phyloP scores from a whole-genome alignment of 2,888 invertebrate species.

The Rutpela maculata region DNA sequence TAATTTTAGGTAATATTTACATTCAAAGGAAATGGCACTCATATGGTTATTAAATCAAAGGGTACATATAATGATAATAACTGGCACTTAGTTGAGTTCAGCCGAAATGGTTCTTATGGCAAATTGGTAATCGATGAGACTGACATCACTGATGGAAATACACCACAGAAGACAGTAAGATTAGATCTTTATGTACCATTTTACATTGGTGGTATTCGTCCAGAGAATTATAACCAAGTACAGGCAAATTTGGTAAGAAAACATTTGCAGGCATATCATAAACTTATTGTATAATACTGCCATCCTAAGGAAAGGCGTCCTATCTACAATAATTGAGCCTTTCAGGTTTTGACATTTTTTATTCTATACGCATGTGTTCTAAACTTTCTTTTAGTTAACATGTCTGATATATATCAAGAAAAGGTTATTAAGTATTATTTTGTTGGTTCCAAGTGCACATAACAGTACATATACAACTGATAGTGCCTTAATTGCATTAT shows the following conservation, averaged over 20 bases:
- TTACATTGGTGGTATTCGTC: conserved; percentile 88
- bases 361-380: no score
- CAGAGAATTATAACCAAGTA: conserved; percentile 73
- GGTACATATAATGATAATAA: conserved; percentile 81
- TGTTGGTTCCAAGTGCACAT: no score
- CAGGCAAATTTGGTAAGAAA: conserved; percentile 55
- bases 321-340: no score
- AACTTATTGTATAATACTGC: background rate
- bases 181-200: conserved; percentile 81
- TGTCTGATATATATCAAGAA: no score
- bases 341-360: no score
- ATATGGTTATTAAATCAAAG: conserved; percentile 75
- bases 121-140: conserved; percentile 82
- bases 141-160: conserved; percentile 61
- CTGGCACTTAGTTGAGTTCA: conserved; percentile 87
- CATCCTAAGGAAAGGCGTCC: no score
- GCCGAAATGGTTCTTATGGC: conserved; percentile 79
- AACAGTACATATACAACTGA: no score
- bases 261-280: background rate
- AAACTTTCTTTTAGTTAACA: no score
- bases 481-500: no score
- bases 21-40: conserved; percentile 83
- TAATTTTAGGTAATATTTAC: conserved; percentile 79
- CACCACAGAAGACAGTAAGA: conserved; percentile 70
- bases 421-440: no score